Percentiles rank a stretch among this genome's conserved stretches.
Evolutionary conservation across 1,140 invertebrate genomes (phyloP).

Genomic region (Leucophenga varia): DNA sequence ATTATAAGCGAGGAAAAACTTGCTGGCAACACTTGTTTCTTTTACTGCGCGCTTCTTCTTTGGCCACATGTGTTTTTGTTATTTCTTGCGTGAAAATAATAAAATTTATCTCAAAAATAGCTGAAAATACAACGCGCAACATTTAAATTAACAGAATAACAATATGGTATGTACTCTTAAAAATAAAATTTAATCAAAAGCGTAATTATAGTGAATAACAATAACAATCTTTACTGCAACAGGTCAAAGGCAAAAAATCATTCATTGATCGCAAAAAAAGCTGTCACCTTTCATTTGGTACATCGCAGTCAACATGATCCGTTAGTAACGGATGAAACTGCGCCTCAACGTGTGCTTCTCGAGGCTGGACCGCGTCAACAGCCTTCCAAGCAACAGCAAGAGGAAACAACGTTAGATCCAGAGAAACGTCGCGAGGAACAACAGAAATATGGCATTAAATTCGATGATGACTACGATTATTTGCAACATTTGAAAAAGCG

Average conservation of each 20-base stretch:
- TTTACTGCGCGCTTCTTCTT: not conserved
- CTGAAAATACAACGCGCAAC: no score
- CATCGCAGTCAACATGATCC: constrained; percentile 93
- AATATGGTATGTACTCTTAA: not conserved
- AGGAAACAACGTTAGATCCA: constrained; percentile 39
- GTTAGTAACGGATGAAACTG: constrained; percentile 80
- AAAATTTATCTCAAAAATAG: no score
- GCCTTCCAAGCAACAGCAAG: constrained; percentile 21
- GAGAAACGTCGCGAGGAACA: constrained; percentile 75
- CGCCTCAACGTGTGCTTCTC: constrained; percentile 82
- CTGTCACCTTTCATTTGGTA: constrained; percentile 88
- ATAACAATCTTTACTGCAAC: constrained; percentile 3
- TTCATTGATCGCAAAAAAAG: constrained; percentile 92
- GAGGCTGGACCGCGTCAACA: constrained; percentile 36
- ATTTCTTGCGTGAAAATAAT: not conserved
- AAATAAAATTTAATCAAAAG: no score
- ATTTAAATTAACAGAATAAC: no score
- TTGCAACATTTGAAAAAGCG: constrained; percentile 84
- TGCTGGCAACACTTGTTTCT: no score
- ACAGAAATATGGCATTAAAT: constrained; percentile 90
- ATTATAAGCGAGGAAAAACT: no score
- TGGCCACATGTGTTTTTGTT: constrained; percentile 9
- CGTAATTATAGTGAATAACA: not conserved
- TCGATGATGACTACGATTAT: constrained; percentile 95
- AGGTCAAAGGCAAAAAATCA: constrained; percentile 76